Evolutionary conservation across 2,113 vertebrate species (phyloP), one percentile per base, ranked within the genome.

Genomic region (Anser brachyrhynchus): DNA sequence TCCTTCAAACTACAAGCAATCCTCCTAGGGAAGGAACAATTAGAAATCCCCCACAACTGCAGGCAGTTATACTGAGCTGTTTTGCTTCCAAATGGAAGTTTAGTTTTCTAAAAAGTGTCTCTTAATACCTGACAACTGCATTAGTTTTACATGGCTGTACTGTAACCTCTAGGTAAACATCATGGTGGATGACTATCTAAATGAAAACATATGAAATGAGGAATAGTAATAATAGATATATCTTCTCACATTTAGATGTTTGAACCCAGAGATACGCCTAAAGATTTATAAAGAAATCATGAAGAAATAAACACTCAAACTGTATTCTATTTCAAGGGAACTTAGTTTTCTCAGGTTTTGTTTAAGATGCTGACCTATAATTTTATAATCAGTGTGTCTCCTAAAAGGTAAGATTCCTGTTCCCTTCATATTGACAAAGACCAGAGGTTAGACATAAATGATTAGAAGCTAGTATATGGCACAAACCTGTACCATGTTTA

Each of bases 191-290:
- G 28, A 31, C 89, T 37, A 55, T 35, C 43, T 78, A 71, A 54
- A 55, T 58, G 10, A 69, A 19, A 74, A 66, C 3, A 2, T 10
- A 33, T 49, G 44, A 41, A 55, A 65, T 54, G 55, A n/a, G 19
- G 8, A 43, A 14, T 4, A 57, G 7, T 1, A 84, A 51, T 12
- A 72, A 8, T 3, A 72, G n/a, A 74, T 41, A 1, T 2, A 2
- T 26, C 28, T 78, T 85, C 37, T 62, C 31, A 57, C 23, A 59
- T 54, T 66, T 39, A 82, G 15, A 49, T 21, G 4, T 10, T 67
- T 64, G 66, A 85, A 20, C 7, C 18, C 26, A 79, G 26, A 71
- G n/a, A 65, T 18, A 35, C 3, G 44, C 3, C 6, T 51, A 49
- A 18, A 51, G 10, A 6, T 74, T 44, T 39, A 54, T 23, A 62